These are phyloP conservation scores for Typhlomys cinereus DNA, from an alignment of 2,113 vertebrate genomes.

Conservation along the genomic window DNA sequence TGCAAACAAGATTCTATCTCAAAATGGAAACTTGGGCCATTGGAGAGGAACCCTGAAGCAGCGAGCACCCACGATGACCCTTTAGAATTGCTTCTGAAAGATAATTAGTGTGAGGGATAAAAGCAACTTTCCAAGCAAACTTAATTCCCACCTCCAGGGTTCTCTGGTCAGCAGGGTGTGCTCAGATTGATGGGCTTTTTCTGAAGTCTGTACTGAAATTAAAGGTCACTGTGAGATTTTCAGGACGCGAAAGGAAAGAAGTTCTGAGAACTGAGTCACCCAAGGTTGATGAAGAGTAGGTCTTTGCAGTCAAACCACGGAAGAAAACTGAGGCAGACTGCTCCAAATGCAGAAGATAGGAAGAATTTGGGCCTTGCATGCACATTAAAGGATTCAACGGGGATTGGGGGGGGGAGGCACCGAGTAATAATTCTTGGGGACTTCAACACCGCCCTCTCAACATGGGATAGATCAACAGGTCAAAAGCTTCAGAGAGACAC, in stretches of 20 bases:
- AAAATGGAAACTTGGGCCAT: neutral
- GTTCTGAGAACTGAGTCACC: constrained; percentile 57
- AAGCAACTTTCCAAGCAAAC: constrained; percentile 53
- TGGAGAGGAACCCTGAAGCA: neutral
- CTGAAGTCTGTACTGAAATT: constrained; percentile 64
- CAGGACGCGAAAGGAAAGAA: constrained; percentile 67
- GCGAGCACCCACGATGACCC: neutral
- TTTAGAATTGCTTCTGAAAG: constrained; percentile 34
- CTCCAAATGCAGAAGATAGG: constrained; percentile 47
- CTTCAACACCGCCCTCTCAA: too few relatives aligned
- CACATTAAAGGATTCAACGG: too few relatives aligned
- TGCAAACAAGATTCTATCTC: neutral
- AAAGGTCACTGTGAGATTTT: constrained; percentile 57
- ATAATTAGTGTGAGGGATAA: constrained; percentile 51
- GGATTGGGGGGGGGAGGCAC: too few relatives aligned
- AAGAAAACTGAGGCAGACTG: constrained; percentile 35
- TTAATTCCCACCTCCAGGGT: constrained; percentile 59
- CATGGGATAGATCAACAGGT: too few relatives aligned
- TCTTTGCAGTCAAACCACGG: constrained; percentile 57
- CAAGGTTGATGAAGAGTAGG: constrained; percentile 52
- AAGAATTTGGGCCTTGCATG: constrained; percentile 34
- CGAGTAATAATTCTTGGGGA: too few relatives aligned
- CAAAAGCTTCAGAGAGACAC: too few relatives aligned
- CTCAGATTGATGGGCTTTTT: constrained; percentile 56
- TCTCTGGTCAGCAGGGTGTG: constrained; percentile 47